phyloP scores from a whole-genome alignment of 2,113 vertebrate species.

The Crotalus tigris region DNA sequence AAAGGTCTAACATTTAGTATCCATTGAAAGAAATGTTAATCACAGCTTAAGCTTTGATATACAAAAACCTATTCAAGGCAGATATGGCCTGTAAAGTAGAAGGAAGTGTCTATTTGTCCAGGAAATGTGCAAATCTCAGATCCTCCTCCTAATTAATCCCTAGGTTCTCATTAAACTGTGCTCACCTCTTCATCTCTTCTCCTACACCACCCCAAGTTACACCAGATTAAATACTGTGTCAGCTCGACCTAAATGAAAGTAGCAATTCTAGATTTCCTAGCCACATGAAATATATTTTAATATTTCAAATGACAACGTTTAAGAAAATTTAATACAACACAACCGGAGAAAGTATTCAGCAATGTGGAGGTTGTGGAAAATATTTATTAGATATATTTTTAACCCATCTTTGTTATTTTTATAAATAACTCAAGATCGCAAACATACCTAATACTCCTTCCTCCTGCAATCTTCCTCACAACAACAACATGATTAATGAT shows the following conservation, averaged over 20 bases:
- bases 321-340: not conserved
- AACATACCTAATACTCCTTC: not conserved
- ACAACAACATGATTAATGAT: not conserved
- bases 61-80: not conserved
- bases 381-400: not conserved
- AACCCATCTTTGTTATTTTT: not conserved
- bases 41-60: not conserved
- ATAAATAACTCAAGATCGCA: not conserved
- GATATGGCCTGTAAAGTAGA: not conserved
- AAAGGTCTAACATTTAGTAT: not conserved
- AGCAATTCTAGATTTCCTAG: not conserved
- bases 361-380: not conserved
- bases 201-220: not conserved
- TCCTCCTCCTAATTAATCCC: constrained; percentile 18
- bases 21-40: not conserved
- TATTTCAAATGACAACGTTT: not conserved
- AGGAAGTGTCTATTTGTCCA: not conserved
- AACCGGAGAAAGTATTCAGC: not conserved
- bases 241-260: not conserved
- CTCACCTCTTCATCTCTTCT: constrained; percentile 22
- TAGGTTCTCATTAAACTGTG: constrained; percentile 15
- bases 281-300: not conserved
- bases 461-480: not conserved
- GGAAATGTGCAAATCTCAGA: not conserved
- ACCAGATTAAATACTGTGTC: not conserved